Evolutionary conservation across 2,888 invertebrate genomes (phyloP).

Genomic region (Clusia tigrina): DNA sequence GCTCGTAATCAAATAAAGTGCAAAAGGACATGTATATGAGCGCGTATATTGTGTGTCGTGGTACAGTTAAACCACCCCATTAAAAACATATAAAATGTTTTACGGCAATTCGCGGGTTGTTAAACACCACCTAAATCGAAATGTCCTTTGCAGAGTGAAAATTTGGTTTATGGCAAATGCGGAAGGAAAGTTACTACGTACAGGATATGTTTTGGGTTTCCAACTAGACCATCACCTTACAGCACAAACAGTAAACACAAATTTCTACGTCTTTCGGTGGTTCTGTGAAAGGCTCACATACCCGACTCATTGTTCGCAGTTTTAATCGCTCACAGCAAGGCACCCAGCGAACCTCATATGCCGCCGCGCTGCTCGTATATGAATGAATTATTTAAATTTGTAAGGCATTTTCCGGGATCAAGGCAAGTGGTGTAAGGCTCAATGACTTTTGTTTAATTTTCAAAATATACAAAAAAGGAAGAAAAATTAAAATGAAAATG

Average conservation of each 20-base stretch:
- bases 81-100: slow-evolving; percentile 42
- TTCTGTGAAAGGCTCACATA: not conserved
- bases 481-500: not conserved
- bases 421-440: slow-evolving; percentile 14
- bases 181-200: too few species aligned
- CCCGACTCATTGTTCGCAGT: slow-evolving; percentile 33
- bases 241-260: too few species aligned
- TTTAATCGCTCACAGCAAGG: slow-evolving; percentile 54
- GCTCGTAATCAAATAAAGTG: too few species aligned
- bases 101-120: slow-evolving; percentile 52
- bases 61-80: slow-evolving; percentile 50
- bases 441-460: slow-evolving; percentile 25
- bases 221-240: too few species aligned
- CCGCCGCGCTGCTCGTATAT: slow-evolving; percentile 16
- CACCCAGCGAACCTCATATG: too few species aligned
- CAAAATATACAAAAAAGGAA: not conserved
- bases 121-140: slow-evolving; percentile 33
- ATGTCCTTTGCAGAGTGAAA: slow-evolving; percentile 19
- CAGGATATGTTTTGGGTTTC: too few species aligned
- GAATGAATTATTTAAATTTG: slow-evolving; percentile 31
- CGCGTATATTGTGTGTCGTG: not conserved
- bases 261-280: too few species aligned
- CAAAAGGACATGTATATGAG: too few species aligned
- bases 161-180: too few species aligned
- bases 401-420: slow-evolving; percentile 13